These are phyloP conservation scores for Laticauda laticaudata DNA, from an alignment of 2,113 vertebrate species.

Conservation along the genomic window DNA sequence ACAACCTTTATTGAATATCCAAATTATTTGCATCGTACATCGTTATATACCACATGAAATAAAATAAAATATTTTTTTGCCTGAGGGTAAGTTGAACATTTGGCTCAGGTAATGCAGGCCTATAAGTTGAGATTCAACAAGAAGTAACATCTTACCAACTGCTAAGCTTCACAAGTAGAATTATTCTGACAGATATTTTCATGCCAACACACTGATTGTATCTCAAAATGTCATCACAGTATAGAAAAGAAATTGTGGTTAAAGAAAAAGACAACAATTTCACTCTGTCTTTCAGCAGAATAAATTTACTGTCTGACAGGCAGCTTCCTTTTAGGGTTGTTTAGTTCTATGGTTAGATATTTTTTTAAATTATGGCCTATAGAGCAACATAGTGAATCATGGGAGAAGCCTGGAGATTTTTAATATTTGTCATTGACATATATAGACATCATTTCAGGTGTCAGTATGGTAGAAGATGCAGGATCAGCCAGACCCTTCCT, in stretches of 20 bases:
- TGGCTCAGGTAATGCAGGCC: slow-evolving; percentile 40
- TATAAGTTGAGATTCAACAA: slow-evolving; percentile 49
- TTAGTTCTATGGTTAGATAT: slow-evolving; percentile 19
- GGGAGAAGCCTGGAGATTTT: slow-evolving; percentile 22
- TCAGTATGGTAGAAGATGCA: neutral
- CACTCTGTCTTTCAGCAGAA: neutral
- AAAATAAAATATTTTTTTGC: slow-evolving; percentile 56
- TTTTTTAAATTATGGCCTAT: slow-evolving; percentile 5
- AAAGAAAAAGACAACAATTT: slow-evolving; percentile 32
- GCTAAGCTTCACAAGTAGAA: slow-evolving; percentile 44
- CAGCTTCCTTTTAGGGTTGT: slow-evolving; percentile 1
- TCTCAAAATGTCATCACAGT: slow-evolving; percentile 33
- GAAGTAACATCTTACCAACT: slow-evolving; percentile 52
- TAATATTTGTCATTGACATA: neutral
- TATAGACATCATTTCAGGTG: neutral
- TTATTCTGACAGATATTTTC: slow-evolving; percentile 61
- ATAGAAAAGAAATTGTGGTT: neutral
- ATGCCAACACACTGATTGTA: slow-evolving; percentile 32
- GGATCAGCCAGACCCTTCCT: neutral
- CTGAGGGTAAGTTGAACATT: slow-evolving; percentile 50
- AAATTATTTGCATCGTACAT: slow-evolving; percentile 50
- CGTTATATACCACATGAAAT: slow-evolving; percentile 50
- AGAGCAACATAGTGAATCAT: neutral
- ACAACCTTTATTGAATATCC: slow-evolving; percentile 30
- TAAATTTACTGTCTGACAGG: slow-evolving; percentile 1